phyloP scores from a whole-genome alignment of 2,113 vertebrate genomes.

The Rhabdomys dilectus region DNA sequence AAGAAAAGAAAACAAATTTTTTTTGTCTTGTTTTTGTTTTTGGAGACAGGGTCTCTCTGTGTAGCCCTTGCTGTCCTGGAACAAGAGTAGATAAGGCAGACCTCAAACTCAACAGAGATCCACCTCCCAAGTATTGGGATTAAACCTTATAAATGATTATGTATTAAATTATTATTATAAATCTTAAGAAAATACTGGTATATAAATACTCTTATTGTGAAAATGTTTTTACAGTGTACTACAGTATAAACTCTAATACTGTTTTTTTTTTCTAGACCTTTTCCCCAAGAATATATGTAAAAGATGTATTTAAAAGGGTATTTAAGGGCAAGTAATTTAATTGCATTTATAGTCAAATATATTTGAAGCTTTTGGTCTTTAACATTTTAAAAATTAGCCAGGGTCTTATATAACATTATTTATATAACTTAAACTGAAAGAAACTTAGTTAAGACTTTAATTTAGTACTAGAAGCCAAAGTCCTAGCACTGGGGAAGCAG shows the following conservation, averaged over 20 bases:
- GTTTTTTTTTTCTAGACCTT: not conserved
- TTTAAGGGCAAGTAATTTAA: constrained; percentile 35
- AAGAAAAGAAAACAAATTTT: not conserved
- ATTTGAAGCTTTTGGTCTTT: constrained; percentile 7
- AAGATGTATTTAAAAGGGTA: not conserved
- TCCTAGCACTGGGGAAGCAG: not conserved
- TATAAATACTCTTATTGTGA: not conserved
- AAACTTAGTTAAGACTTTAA: not conserved
- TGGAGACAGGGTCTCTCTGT: not conserved
- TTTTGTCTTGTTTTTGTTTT: not conserved
- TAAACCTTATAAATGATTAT: not conserved
- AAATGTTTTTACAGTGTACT: not conserved
- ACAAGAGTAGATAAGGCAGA: not conserved
- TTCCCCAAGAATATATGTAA: not conserved
- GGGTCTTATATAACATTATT: not conserved
- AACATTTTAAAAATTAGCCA: constrained; percentile 8
- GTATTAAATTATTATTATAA: not conserved
- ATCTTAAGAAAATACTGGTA: not conserved
- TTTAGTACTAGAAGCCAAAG: not conserved
- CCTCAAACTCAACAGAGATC: not conserved
- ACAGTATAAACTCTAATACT: not conserved
- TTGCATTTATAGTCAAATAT: not conserved
- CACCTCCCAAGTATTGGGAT: not conserved
- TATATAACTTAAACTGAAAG: not conserved
- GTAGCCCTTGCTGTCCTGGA: not conserved